Evolutionary conservation across 2,888 invertebrate genomes (phyloP).

Genomic region (Hermodice carunculata): DNA sequence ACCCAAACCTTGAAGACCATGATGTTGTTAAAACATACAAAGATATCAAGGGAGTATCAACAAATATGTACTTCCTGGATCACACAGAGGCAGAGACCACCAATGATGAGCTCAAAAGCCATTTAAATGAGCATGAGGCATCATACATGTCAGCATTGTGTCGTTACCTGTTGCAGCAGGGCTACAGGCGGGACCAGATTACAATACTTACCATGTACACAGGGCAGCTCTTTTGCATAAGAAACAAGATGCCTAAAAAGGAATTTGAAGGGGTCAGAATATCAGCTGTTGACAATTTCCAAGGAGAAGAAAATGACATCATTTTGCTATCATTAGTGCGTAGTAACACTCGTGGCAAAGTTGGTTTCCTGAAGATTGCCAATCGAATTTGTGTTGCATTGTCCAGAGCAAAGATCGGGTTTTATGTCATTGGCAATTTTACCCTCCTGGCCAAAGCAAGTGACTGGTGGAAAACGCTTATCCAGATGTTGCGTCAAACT

Average conservation of each 20-base stretch:
- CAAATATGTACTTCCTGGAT: constrained; percentile 61
- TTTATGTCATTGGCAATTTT: constrained; percentile 66
- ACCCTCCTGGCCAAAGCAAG: constrained; percentile 31
- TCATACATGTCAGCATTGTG: constrained; percentile 52
- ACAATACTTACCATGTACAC: constrained; percentile 65
- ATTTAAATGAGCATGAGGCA: constrained; percentile 63
- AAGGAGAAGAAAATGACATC: constrained; percentile 69
- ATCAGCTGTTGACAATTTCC: constrained; percentile 61
- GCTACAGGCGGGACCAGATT: constrained; percentile 54
- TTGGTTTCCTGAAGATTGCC: constrained; percentile 62
- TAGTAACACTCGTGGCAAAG: constrained; percentile 54
- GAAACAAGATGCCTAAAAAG: constrained; percentile 49
- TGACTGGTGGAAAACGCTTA: constrained; percentile 30
- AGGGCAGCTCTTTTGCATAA: constrained; percentile 57
- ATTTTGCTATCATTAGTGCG: constrained; percentile 66
- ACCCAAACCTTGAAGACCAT: constrained; percentile 56
- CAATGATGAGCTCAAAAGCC: constrained; percentile 52
- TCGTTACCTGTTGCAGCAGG: constrained; percentile 60
- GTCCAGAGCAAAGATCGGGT: constrained; percentile 64
- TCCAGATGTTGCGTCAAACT: constrained; percentile 12
- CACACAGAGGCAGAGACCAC: constrained; percentile 52
- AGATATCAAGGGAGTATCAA: constrained; percentile 51
- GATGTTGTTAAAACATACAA: constrained; percentile 47
- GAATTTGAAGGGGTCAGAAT: constrained; percentile 50
- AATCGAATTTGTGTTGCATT: constrained; percentile 67